Percentiles rank a stretch among this genome's conserved stretches.
Conservation (phyloP, 2,797 vertebrate species). For the Oceanodroma leucorhoa region DNA sequence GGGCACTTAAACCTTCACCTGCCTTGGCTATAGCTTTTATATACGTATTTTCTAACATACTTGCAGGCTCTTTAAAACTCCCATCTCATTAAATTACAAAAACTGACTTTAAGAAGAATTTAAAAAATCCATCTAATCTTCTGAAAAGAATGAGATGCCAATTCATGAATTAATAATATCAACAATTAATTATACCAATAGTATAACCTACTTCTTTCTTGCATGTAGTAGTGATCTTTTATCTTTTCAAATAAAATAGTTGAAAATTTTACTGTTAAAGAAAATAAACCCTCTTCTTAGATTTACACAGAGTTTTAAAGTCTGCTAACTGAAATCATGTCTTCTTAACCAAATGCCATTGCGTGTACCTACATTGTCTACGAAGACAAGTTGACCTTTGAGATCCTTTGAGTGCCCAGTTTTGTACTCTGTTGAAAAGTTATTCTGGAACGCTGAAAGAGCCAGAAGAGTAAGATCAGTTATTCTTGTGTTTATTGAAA, state of each 20-base stretch:
- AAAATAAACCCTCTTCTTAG: neutral
- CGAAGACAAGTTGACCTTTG: neutral
- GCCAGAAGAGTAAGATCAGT: neutral
- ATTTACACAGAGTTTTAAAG: neutral
- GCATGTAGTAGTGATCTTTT: neutral
- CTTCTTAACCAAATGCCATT: neutral
- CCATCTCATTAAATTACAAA: neutral
- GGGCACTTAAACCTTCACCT: neutral
- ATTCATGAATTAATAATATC: neutral
- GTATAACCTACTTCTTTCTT: neutral
- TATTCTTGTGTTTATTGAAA: neutral
- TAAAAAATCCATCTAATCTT: neutral
- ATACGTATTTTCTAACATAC: neutral
- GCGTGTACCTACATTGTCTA: neutral
- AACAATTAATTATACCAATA: neutral
- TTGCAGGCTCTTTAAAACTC: fast-evolving
- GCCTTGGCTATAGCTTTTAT: neutral
- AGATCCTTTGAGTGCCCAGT: neutral
- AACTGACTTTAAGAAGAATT: neutral
- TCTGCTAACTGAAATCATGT: neutral
- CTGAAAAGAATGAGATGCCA: neutral
- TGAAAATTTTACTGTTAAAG: neutral
- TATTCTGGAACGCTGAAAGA: neutral
- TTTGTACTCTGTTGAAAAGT: neutral
- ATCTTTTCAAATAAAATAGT: fast-evolving